Evolutionary conservation across 2,113 vertebrate species (phyloP).

Genomic region (Sphaerodactylus townsendi): DNA sequence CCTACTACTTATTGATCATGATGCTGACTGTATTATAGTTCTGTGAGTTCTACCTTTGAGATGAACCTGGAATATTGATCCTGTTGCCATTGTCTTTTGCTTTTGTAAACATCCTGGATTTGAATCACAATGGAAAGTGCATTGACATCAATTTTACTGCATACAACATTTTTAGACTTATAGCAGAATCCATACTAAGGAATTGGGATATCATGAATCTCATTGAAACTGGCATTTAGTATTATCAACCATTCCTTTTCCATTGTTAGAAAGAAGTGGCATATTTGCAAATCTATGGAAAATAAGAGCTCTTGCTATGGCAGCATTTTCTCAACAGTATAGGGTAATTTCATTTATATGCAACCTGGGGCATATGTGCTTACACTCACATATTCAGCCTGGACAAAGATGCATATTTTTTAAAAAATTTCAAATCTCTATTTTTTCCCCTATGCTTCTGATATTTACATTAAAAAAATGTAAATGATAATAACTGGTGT

Average conservation of each 20-base stretch:
- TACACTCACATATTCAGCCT: not conserved
- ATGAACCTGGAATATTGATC: not conserved
- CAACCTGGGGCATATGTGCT: not conserved
- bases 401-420: slow-evolving; percentile 14
- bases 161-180: not conserved
- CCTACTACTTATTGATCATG: not conserved
- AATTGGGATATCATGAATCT: not conserved
- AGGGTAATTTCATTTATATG: slow-evolving; percentile 5
- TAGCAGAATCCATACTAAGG: not conserved
- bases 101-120: not conserved
- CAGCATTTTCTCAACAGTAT: not conserved
- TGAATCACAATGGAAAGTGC: not conserved
- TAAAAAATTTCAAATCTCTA: slow-evolving; percentile 9
- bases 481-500: slow-evolving; percentile 22
- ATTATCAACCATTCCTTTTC: not conserved
- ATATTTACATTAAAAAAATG: not conserved
- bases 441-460: slow-evolving; percentile 19
- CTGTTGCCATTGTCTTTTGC: not conserved
- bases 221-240: slow-evolving; percentile 7
- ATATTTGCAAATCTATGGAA: not conserved
- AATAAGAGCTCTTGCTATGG: not conserved
- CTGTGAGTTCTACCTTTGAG: not conserved
- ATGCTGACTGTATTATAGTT: slow-evolving; percentile 3
- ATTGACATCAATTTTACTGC: not conserved
- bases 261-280: not conserved